A percentile compares a stretch with the other conserved stretches of the same genome.
These are phyloP conservation scores for Spea bombifrons DNA, from an alignment of 2,113 vertebrate genomes.

Conservation along the genomic window DNA sequence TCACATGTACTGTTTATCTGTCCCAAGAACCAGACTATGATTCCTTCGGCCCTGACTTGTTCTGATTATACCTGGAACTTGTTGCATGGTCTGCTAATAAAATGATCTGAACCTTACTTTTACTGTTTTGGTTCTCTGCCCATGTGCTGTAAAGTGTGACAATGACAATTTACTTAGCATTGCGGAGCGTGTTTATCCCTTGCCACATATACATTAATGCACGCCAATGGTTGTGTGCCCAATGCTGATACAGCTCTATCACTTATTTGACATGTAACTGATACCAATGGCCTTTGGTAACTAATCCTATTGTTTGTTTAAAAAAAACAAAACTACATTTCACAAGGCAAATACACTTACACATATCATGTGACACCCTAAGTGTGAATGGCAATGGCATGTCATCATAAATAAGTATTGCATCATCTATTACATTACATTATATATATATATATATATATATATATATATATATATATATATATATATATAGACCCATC, in stretches of 20 bases:
- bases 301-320: neutral
- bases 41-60: too few species aligned
- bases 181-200: neutral
- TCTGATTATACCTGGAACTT: too few species aligned
- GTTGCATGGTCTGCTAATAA: too few species aligned
- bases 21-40: too few species aligned
- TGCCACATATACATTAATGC: slow-evolving; percentile 2
- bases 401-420: neutral
- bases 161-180: slow-evolving; percentile 1
- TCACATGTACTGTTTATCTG: too few species aligned
- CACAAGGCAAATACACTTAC: neutral
- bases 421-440: neutral
- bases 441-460: too few species aligned
- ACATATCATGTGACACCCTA: neutral
- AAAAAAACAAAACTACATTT: neutral
- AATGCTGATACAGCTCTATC: neutral
- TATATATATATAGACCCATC: too few species aligned
- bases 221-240: neutral
- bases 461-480: too few species aligned
- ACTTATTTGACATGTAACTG: neutral
- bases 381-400: neutral
- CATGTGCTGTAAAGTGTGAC: slow-evolving; percentile 14
- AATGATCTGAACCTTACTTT: neutral
- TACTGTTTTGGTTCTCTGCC: neutral
- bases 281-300: slow-evolving; percentile 3